Evolutionary conservation across 2,888 invertebrate genomes (phyloP), one percentile per base, ranked within the genome.

Genomic region (Selenia dentaria): DNA sequence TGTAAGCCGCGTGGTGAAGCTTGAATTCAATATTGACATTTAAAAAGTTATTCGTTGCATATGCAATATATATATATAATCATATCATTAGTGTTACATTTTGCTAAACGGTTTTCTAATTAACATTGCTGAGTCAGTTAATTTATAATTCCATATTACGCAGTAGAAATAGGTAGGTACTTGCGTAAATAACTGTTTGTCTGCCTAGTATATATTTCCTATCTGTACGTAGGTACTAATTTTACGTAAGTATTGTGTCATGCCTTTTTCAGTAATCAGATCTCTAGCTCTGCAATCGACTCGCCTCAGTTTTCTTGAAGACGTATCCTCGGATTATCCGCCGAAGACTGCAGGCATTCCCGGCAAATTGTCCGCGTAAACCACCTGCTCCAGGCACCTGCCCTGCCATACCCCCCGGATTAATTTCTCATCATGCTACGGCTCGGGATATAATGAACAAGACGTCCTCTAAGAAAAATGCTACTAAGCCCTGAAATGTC

Each of bases 401-500:
- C 78, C 70, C 67, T 37, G 14, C 29, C 24, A 34, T 37, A 48
- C 47, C 59, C 64, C 71, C 66, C 66, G 85, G 89, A 88, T 89
- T 89, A 89, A 88, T 89, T 85, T 86, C 88, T 88, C 86, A 88
- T 89, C 87, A 88, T 70, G 68, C 67, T 71, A 75, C 78, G 70
- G 78, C 70, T 73, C 64, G 62, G 68, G 70, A 79, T 76, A 83
- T 85, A 90, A 90, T 87, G 88, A 83, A 79, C 74, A 48, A 42
- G 47, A 48, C 41, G 41, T 16, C 31, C 79, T 76, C 69, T 61
- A 62, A 82, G 84, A 86, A 90, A 89, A 89, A 89, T 82, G 70
- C 79, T 67, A 76, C 74, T 76, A 75, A 79, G 75, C 77, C 74
- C 67, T 63, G 67, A 73, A 70, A 76, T 74, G 74, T 74, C 76